A percentile compares a stretch with the other conserved stretches of the same genome.
Conservation (phyloP, 2,797 vertebrate species). For the Nothura maculosa region DNA sequence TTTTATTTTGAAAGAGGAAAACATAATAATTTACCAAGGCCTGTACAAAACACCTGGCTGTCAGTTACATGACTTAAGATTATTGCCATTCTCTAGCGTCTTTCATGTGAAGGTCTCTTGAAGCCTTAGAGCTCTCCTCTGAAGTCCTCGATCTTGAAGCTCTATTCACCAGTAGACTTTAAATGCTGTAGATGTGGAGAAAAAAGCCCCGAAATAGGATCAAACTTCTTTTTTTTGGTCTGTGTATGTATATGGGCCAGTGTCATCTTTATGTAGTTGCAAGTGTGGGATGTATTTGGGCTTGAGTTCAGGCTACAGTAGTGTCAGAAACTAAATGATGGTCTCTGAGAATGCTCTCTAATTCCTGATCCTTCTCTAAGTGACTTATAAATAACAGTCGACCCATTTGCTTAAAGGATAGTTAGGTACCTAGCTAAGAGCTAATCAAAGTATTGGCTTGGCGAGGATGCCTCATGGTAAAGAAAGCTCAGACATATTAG, state of each 20-base stretch:
- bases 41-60: fast-evolving
- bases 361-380: background rate
- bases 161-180: background rate
- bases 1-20: background rate
- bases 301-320: background rate
- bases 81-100: background rate
- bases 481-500: background rate
- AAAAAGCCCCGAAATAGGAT: background rate
- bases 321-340: background rate
- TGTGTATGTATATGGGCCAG: background rate
- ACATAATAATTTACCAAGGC: background rate
- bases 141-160: background rate
- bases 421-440: background rate
- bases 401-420: background rate
- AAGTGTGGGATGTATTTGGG: background rate
- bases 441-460: too few relatives aligned
- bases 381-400: background rate
- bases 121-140: background rate
- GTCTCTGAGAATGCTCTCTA: background rate
- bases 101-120: background rate
- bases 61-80: background rate
- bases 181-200: background rate
- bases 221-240: background rate
- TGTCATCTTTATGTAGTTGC: background rate
- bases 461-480: background rate